These are phyloP conservation scores for Dioctria linearis DNA, from an alignment of 2,888 invertebrate species.

Conservation along the genomic window DNA sequence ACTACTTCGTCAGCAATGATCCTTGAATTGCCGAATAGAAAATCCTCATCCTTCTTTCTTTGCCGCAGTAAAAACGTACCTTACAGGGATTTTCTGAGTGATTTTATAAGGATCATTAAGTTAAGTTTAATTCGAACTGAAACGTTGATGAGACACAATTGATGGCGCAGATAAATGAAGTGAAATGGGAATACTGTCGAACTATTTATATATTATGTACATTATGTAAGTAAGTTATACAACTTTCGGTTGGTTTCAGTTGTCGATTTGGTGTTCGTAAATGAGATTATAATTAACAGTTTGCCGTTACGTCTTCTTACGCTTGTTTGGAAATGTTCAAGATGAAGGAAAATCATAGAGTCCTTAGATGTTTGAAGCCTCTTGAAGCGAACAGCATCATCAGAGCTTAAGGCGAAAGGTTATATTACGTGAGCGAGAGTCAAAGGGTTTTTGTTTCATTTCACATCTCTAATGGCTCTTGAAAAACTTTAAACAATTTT, in stretches of 20 bases:
- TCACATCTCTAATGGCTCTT: background rate
- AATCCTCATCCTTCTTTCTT: background rate
- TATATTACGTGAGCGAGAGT: background rate
- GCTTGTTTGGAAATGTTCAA: background rate
- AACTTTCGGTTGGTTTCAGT: background rate
- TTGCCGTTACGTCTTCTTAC: background rate
- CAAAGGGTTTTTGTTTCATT: background rate
- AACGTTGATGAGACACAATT: slow-evolving; percentile 29
- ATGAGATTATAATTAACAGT: background rate
- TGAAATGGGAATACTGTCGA: background rate
- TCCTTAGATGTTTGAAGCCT: background rate
- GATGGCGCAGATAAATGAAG: slow-evolving; percentile 4
- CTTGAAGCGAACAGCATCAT: background rate
- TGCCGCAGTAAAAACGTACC: slow-evolving; percentile 16
- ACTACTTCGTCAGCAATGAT: no score
- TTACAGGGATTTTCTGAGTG: slow-evolving; percentile 26
- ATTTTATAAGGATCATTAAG: slow-evolving; percentile 28
- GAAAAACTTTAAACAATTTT: no score
- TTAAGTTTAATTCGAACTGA: slow-evolving; percentile 40
- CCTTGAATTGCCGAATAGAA: no score
- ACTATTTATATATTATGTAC: no score
- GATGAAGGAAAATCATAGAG: background rate
- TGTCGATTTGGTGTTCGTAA: background rate
- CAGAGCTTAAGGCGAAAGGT: background rate
- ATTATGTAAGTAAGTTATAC: background rate